Evolutionary conservation across 2,888 invertebrate species (phyloP).

Genomic region (Leptopilina myrica): DNA sequence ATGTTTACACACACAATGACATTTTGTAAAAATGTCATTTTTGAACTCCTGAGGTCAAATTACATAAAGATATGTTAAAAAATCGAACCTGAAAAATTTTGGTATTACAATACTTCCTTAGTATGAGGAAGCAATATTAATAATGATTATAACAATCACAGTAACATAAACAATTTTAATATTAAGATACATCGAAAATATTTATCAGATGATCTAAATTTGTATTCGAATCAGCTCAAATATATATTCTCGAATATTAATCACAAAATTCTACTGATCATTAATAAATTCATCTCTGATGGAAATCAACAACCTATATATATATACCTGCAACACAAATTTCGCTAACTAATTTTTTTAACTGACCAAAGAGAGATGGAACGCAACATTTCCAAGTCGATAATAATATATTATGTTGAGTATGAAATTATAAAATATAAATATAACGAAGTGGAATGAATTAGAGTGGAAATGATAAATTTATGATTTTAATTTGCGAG

Average conservation of each 20-base stretch:
- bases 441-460: slow-evolving; percentile 39
- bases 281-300: neutral
- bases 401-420: slow-evolving; percentile 33
- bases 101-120: no score
- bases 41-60: no score
- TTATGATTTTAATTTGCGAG: slow-evolving; percentile 68
- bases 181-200: no score
- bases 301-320: neutral
- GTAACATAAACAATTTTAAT: no score
- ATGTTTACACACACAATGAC: no score
- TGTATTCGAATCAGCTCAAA: neutral
- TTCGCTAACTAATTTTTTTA: neutral
- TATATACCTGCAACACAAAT: neutral
- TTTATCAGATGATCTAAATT: no score
- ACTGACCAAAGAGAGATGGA: neutral
- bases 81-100: no score
- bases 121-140: no score
- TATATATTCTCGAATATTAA: neutral
- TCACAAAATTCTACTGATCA: no score
- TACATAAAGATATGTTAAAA: no score
- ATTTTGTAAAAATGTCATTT: no score
- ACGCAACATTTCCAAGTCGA: neutral
- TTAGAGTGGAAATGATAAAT: slow-evolving; percentile 53
- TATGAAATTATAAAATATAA: slow-evolving; percentile 28
- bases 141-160: no score